Evolutionary conservation across 2,797 vertebrate genomes (phyloP).

Genomic region (Jordanella pulchra): DNA sequence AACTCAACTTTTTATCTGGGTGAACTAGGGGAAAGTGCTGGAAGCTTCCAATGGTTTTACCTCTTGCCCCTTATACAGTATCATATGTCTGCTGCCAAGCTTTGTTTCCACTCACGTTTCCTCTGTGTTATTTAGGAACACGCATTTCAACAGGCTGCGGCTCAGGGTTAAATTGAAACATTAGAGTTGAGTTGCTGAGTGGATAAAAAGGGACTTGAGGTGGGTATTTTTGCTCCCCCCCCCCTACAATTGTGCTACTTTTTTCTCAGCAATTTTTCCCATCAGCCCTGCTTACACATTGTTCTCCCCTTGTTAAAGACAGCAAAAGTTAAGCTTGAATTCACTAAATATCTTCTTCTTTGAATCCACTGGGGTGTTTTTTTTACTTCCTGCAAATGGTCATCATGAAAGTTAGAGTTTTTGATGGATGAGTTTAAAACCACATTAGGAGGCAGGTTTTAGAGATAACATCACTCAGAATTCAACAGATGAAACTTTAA

Average conservation of each 20-base stretch:
- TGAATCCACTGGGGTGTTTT: constrained; percentile 25
- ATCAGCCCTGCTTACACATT: constrained; percentile 40
- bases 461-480: not conserved
- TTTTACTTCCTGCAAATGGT: constrained; percentile 38
- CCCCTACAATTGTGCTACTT: constrained; percentile 9
- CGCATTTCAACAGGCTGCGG: constrained; percentile 39
- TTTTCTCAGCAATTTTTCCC: constrained; percentile 64
- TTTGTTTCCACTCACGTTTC: constrained; percentile 66
- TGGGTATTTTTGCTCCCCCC: constrained; percentile 10
- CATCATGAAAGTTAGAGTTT: constrained; percentile 12
- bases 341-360: constrained; percentile 23
- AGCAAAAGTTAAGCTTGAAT: constrained; percentile 59
- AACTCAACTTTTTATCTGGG: constrained; percentile 3
- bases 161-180: constrained; percentile 45
- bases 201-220: constrained; percentile 50
- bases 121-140: constrained; percentile 64
- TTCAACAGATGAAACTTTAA: not conserved
- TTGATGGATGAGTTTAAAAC: constrained; percentile 32
- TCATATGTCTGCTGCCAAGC: constrained; percentile 54
- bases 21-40: constrained; percentile 23
- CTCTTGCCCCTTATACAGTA: constrained; percentile 45
- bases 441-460: not conserved
- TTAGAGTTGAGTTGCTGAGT: constrained; percentile 38
- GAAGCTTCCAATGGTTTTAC: constrained; percentile 36
- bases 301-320: constrained; percentile 52